Percentiles rank a stretch among this genome's conserved stretches.
These are phyloP conservation scores for Allophyes oxyacanthae DNA, from an alignment of 2,888 invertebrate species.

Conservation along the genomic window DNA sequence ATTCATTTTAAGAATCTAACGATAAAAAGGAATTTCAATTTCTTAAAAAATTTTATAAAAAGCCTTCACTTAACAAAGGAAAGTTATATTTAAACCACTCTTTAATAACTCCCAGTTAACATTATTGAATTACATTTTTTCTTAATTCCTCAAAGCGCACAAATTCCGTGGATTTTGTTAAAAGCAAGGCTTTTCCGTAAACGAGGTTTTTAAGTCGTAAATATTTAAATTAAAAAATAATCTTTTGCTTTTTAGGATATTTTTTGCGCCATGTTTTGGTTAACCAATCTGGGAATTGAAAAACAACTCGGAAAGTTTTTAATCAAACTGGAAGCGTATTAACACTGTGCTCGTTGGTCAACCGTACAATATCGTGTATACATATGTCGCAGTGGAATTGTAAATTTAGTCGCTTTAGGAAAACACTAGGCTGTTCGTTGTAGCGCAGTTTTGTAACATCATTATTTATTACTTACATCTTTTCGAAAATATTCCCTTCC, in stretches of 20 bases:
- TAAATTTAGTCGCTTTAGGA: no score
- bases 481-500: no score
- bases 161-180: slow-evolving; percentile 32
- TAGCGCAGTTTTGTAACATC: no score
- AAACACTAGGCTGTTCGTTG: no score
- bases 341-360: slow-evolving; percentile 1
- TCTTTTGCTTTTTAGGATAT: slow-evolving; percentile 17
- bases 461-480: no score
- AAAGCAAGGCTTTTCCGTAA: slow-evolving; percentile 34
- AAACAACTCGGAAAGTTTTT: slow-evolving; percentile 11
- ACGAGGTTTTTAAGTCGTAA: slow-evolving; percentile 38
- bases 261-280: slow-evolving; percentile 21
- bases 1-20: no score
- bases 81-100: slow-evolving; percentile 14
- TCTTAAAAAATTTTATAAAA: slow-evolving; percentile 8
- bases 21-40: neutral
- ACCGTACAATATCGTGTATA: neutral
- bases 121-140: slow-evolving; percentile 40
- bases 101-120: slow-evolving; percentile 33
- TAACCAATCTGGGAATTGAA: slow-evolving; percentile 22
- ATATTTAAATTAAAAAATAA: slow-evolving; percentile 42
- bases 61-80: slow-evolving; percentile 12
- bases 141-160: slow-evolving; percentile 42
- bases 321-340: slow-evolving; percentile 5
- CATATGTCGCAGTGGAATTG: neutral